Conservation (phyloP, 2,113 vertebrate genomes). For the Syngnathus scovelli region DNA sequence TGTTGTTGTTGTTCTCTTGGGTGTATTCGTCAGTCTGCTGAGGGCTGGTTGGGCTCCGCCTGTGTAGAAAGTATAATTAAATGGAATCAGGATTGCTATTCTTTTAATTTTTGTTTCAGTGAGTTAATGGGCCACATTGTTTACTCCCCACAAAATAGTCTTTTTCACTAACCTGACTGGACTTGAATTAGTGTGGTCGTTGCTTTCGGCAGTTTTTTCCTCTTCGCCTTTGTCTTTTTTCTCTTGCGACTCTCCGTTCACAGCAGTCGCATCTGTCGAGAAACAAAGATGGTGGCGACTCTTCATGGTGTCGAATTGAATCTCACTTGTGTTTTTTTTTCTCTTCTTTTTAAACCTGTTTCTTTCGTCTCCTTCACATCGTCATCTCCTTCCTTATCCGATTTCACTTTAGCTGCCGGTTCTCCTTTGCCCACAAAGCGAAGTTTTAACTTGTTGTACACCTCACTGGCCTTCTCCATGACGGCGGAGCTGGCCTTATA, state of each 20-base stretch:
- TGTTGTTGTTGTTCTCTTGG: constrained; percentile 49
- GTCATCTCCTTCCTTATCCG: constrained; percentile 65
- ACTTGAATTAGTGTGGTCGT: constrained; percentile 51
- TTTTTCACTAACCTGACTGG: constrained; percentile 56
- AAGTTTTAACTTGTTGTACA: constrained; percentile 91
- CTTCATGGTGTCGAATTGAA: neutral
- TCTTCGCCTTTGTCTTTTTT: constrained; percentile 64
- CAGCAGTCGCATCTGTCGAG: constrained; percentile 71
- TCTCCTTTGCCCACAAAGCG: constrained; percentile 85
- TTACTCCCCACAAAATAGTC: neutral
- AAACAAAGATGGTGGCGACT: too few species aligned
- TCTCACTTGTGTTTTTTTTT: neutral
- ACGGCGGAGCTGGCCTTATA: constrained; percentile 93
- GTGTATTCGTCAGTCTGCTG: constrained; percentile 39
- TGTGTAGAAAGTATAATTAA: constrained; percentile 13
- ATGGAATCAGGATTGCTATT: neutral
- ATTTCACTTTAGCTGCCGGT: constrained; percentile 70
- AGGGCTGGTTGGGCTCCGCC: constrained; percentile 60
- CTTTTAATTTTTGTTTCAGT: neutral
- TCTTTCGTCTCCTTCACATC: constrained; percentile 58
- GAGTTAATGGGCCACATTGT: neutral
- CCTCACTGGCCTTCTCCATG: constrained; percentile 90
- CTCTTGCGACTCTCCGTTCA: constrained; percentile 83
- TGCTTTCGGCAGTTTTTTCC: constrained; percentile 39
- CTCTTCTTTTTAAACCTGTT: constrained; percentile 52